Evolutionary conservation across 2,797 vertebrate species (phyloP).

Genomic region (Gouania willdenowi): DNA sequence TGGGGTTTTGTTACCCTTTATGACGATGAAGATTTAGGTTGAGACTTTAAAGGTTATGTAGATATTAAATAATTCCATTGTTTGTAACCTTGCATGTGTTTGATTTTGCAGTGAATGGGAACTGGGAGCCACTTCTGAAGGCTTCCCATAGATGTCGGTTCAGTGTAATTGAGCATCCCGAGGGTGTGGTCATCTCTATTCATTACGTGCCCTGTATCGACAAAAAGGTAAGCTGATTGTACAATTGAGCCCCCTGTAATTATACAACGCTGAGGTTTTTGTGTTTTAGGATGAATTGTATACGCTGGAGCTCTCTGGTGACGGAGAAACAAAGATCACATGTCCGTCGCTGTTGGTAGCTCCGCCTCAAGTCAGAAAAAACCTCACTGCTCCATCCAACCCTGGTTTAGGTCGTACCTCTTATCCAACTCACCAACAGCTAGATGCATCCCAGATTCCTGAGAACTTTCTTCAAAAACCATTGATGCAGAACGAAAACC

Average conservation of each 20-base stretch:
- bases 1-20: no score
- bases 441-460: neutral
- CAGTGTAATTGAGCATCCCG: conserved; percentile 56
- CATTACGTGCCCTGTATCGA: conserved; percentile 63
- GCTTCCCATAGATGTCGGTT: conserved; percentile 61
- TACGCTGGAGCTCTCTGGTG: conserved; percentile 47
- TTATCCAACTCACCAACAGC: no score
- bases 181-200: conserved; percentile 57
- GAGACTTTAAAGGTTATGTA: no score
- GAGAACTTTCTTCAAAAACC: neutral
- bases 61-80: no score
- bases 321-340: conserved; percentile 46
- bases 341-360: conserved; percentile 49
- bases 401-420: neutral
- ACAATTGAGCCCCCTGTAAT: rapidly evolving
- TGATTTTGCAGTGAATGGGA: conserved; percentile 46
- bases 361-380: neutral
- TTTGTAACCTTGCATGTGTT: no score
- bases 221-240: conserved; percentile 30
- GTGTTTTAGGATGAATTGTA: conserved; percentile 68
- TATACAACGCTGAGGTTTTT: neutral
- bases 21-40: no score
- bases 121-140: conserved; percentile 61
- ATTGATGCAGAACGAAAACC: neutral
- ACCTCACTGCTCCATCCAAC: neutral